Evolutionary conservation across 2,888 invertebrate genomes (phyloP), one percentile per base, ranked within the genome.

Genomic region (Pandemis cinnamomeana): DNA sequence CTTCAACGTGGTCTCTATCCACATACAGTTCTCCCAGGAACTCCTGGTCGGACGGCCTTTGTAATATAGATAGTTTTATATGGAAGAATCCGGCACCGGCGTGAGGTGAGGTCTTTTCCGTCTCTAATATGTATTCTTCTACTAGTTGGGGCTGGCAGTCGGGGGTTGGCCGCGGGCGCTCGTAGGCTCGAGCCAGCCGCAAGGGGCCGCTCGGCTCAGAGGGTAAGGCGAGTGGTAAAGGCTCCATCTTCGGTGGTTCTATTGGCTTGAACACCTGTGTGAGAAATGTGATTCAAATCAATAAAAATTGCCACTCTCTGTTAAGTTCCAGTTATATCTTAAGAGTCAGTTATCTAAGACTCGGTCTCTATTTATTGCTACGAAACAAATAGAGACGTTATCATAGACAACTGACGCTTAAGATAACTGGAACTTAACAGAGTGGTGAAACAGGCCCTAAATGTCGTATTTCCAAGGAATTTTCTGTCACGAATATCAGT

Each of bases 21-120:
- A 98, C 96, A 89, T 98, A 98, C 70, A 98, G 94, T 89, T 98
- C 98, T 42, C 98, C 98, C 77, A 98, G 95, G 91, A 97, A 98
- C 91, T 98, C 97, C 77, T 97, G 97, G 91, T 98, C 98, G 72
- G 97, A 96, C 82, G 97, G 97, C 89, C 98, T 95, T 91, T 98
- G 98, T 78, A 97, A 95, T 88, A 99, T 98, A 73, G 97, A 97
- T 80, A 99, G 95, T 87, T 97, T 97, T 84, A 98, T 98, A 88
- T 97, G 96, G 91, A 98, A 97, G 80, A 97, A 96, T 76, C 96
- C 95, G 0, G 95, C 87, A 7, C 95, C 87, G 75, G 95, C 95
- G 81, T 95, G 95, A 8, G 96, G 95, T 82, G 96, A 91, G 0
- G 94, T 94, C 73, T 95, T 95, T 83, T 98, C 98, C 63, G 98